Conservation (phyloP, 2,113 vertebrate species). For the Entelurus aequoreus region DNA sequence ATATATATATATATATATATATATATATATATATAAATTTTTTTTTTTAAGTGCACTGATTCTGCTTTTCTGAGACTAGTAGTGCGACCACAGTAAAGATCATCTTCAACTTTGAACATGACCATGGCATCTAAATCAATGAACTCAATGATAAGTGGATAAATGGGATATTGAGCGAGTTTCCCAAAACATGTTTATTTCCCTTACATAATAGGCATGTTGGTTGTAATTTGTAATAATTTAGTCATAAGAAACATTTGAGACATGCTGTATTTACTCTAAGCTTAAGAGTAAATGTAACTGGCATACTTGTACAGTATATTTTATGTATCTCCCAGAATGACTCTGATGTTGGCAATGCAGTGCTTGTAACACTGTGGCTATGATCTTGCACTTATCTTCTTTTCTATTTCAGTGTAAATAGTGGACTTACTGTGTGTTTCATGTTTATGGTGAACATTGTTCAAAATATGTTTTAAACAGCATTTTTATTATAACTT, state of each 20-base stretch:
- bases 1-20: no score
- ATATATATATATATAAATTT: no score
- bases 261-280: slow-evolving; percentile 1
- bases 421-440: slow-evolving; percentile 18
- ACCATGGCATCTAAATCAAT: neutral
- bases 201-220: no score
- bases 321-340: neutral
- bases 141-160: no score
- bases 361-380: slow-evolving; percentile 17
- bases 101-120: neutral
- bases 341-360: slow-evolving; percentile 19
- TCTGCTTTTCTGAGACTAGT: neutral
- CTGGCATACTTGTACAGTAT: neutral
- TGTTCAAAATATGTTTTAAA: slow-evolving; percentile 3
- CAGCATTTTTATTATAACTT: slow-evolving; percentile 8
- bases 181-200: no score
- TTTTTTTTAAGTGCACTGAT: slow-evolving; percentile 26
- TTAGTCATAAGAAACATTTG: slow-evolving; percentile 8
- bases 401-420: slow-evolving; percentile 38
- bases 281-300: neutral
- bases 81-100: no score
- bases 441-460: slow-evolving; percentile 18
- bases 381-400: slow-evolving; percentile 52
- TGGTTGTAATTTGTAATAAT: neutral
- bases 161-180: no score